Evolutionary conservation across 2,797 vertebrate species (phyloP).

Genomic region (Crypturellus tataupa): DNA sequence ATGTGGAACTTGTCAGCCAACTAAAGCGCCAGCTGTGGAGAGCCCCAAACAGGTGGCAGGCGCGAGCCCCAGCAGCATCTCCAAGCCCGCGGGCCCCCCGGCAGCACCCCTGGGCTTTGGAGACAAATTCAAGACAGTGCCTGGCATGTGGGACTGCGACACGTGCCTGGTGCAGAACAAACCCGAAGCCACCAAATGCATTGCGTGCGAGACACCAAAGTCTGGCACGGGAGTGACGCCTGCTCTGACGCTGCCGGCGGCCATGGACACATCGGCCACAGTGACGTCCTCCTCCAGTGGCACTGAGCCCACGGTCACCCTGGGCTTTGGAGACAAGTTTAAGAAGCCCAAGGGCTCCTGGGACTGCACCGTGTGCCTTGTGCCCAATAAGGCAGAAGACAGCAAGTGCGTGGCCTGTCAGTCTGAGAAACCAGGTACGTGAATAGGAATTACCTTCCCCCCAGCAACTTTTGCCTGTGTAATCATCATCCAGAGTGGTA

Average conservation of each 20-base stretch:
- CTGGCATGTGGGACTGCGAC: slow-evolving; percentile 94
- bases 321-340: slow-evolving; percentile 92
- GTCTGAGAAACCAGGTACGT: slow-evolving; percentile 86
- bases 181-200: slow-evolving; percentile 91
- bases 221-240: slow-evolving; percentile 92
- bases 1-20: slow-evolving; percentile 85
- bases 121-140: slow-evolving; percentile 85
- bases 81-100: slow-evolving; percentile 73
- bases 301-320: slow-evolving; percentile 70
- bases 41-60: slow-evolving; percentile 58
- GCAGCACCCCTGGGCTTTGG: slow-evolving; percentile 76
- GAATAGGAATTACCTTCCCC: no score
- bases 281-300: slow-evolving; percentile 74
- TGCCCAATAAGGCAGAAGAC: slow-evolving; percentile 91
- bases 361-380: slow-evolving; percentile 91
- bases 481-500: no score
- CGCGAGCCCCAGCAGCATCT: slow-evolving; percentile 65
- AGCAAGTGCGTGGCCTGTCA: slow-evolving; percentile 91
- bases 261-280: slow-evolving; percentile 78
- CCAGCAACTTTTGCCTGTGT: no score
- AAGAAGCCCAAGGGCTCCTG: slow-evolving; percentile 92
- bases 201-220: slow-evolving; percentile 96
- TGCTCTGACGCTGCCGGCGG: slow-evolving; percentile 84
- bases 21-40: slow-evolving; percentile 76
- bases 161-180: slow-evolving; percentile 96